phyloP scores from a whole-genome alignment of 2,113 vertebrate genomes.

The Halcyon malimbica region DNA sequence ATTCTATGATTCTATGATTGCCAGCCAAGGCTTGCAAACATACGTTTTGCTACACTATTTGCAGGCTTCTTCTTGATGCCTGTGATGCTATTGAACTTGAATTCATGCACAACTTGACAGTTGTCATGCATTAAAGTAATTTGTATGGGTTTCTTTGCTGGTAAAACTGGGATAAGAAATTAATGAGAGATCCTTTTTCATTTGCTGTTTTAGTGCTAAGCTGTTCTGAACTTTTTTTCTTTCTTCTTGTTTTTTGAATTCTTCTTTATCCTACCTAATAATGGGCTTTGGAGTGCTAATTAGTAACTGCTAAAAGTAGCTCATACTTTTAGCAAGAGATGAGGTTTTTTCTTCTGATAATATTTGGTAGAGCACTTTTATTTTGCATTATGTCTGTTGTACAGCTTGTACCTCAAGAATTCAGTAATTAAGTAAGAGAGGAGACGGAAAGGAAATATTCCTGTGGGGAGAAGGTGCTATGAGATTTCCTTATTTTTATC shows the following conservation, averaged over 20 bases:
- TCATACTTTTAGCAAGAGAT: not conserved
- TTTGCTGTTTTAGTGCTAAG: not conserved
- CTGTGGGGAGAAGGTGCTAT: not conserved
- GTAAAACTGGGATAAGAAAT: not conserved
- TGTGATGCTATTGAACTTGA: not conserved
- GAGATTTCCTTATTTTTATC: conserved; percentile 20
- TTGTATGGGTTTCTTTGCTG: not conserved
- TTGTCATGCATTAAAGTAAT: not conserved
- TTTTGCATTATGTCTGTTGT: not conserved
- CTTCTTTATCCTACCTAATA: not conserved
- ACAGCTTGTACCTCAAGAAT: not conserved
- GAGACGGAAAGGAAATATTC: not conserved
- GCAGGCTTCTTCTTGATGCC: not conserved
- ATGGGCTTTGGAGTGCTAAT: not conserved
- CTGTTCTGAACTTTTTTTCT: not conserved
- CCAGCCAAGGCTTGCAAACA: not conserved
- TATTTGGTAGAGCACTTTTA: not conserved
- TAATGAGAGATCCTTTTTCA: not conserved
- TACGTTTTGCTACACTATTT: not conserved
- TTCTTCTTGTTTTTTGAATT: not conserved
- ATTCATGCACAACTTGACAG: not conserved
- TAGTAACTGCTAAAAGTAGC: not conserved
- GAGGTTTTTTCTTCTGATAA: not conserved
- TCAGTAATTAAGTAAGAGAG: not conserved
- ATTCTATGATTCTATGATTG: not conserved